Evolutionary conservation across 1,140 invertebrate genomes (phyloP), one percentile per base, ranked within the genome.

Genomic region (Cydia amplana): DNA sequence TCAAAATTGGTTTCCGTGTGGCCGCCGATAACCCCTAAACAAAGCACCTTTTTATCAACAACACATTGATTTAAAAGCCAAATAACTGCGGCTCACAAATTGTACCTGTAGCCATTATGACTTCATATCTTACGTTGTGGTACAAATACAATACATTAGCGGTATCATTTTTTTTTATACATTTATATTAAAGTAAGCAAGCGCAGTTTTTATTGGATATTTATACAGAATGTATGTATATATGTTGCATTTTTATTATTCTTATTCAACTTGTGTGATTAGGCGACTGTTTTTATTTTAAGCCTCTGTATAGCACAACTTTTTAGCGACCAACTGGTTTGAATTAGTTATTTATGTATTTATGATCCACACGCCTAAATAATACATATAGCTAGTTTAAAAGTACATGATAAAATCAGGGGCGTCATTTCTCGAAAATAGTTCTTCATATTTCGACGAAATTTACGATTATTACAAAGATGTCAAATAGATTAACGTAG

Each of bases 21-120:
- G 77, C 16, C 76, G 74, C 70, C 65, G 51, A 64, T 76, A 14
- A 73, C 55, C 63, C 74, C 74, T 78, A 77, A 77, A 49, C 23
- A 67, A 74, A 63, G 70, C 43, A 64, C 72, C 67, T 67, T 78
- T 79, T 76, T 76, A 77, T 72, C 76, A 79, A 74, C 77, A 76
- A 51, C 75, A 76, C 82, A 83, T 83, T 83, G 82, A 83, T 83
- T 81, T 81, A 79, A 81, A 76, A 75, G 76, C 72, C 36, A 43
- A 78, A 79, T 79, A 78, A 75, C 67, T 73, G 75, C 64, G 70
- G 76, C 75, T 60, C 74, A 80, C 79, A 77, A 78, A 80, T 78
- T 74, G 43, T 49, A 76, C 75, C 43, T 72, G 46, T 51, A 43
- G 43, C 18, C 16, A 40, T 70, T 40, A 70, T 43, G 65, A 40